phyloP scores from a whole-genome alignment of 1,140 invertebrate species.

The Paraescarpia echinospica region DNA sequence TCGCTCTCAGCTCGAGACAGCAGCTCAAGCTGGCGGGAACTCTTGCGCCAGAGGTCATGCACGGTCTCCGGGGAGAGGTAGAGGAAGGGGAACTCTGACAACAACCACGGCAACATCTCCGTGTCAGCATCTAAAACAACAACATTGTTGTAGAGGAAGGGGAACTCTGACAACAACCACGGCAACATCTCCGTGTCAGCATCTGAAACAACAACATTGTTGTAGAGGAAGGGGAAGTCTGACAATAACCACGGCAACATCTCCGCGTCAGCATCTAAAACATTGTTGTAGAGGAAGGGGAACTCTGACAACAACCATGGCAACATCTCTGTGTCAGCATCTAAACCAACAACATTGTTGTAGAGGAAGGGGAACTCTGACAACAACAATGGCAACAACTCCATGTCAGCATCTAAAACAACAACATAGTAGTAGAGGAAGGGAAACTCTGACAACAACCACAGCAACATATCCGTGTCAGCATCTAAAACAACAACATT shows the following conservation, averaged over 20 bases:
- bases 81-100: constrained; percentile 56
- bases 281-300: constrained; percentile 42
- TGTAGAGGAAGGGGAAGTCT: constrained; percentile 50
- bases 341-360: constrained; percentile 23
- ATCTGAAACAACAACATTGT: constrained; percentile 23
- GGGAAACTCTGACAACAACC: too few relatives aligned
- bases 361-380: constrained; percentile 57
- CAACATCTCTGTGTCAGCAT: constrained; percentile 39
- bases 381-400: constrained; percentile 48
- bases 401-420: constrained; percentile 9
- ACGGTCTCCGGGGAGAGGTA: constrained; percentile 54
- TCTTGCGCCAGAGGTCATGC: constrained; percentile 54
- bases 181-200: constrained; percentile 42
- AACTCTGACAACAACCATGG: constrained; percentile 54
- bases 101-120: constrained; percentile 47
- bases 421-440: too few relatives aligned
- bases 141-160: constrained; percentile 38
- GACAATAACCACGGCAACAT: constrained; percentile 49
- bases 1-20: constrained; percentile 50
- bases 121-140: neutral
- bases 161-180: constrained; percentile 52
- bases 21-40: constrained; percentile 51
- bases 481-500: too few relatives aligned
- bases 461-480: too few relatives aligned
- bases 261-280: constrained; percentile 26